phyloP scores from a whole-genome alignment of 1,140 invertebrate species.

The Danaus melanippus region DNA sequence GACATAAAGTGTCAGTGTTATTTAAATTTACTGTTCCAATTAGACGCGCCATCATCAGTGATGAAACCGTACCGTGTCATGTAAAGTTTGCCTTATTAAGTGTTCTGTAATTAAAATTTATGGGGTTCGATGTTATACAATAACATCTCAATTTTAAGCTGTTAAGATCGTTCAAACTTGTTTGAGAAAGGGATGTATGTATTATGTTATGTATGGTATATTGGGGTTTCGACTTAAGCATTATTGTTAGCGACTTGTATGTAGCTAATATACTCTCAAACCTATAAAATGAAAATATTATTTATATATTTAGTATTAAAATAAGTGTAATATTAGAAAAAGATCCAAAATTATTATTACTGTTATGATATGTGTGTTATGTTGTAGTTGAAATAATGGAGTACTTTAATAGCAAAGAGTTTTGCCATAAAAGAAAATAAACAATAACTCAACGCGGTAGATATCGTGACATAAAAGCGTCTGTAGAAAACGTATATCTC shows the following conservation, averaged over 20 bases:
- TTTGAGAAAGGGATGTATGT: no score
- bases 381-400: background rate
- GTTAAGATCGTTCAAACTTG: no score
- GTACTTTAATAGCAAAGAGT: conserved; percentile 4
- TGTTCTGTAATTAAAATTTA: conserved; percentile 69
- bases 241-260: no score
- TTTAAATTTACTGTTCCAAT: conserved; percentile 70
- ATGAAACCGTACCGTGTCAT: conserved; percentile 59
- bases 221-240: no score
- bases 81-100: conserved; percentile 65
- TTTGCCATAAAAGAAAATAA: conserved; percentile 35
- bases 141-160: conserved; percentile 28
- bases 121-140: conserved; percentile 42
- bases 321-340: no score
- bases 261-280: no score
- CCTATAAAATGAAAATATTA: no score
- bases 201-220: no score
- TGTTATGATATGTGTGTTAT: no score
- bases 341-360: no score
- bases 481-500: conserved; percentile 58
- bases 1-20: conserved; percentile 66
- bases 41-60: conserved; percentile 64
- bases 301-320: no score
- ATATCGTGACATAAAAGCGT: conserved; percentile 53
- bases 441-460: conserved; percentile 41